These are phyloP conservation scores for Lasioglossum baleicum DNA, from an alignment of 1,140 invertebrate genomes.

Conservation along the genomic window DNA sequence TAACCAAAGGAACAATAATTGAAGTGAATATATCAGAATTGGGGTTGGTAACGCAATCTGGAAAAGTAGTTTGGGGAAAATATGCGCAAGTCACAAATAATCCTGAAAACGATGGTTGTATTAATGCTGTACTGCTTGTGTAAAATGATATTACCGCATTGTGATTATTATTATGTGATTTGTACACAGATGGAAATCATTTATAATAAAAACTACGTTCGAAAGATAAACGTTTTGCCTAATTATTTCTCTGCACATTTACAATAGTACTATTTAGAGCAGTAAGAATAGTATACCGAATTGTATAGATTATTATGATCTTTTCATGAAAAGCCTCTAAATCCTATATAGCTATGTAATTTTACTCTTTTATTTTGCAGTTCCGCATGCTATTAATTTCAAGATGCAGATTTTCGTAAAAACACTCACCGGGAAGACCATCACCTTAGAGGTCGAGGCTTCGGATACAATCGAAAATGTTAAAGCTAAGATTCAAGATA, in stretches of 20 bases:
- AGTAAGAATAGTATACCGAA: background rate
- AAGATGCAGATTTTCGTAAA: conserved; percentile 97
- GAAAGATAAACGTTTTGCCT: conserved; percentile 4
- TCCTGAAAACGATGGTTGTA: conserved; percentile 99
- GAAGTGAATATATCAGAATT: conserved; percentile 99
- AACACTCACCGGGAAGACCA: conserved; percentile 96
- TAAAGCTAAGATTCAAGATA: conserved; percentile 95
- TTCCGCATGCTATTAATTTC: conserved; percentile 8
- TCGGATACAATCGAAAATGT: conserved; percentile 97
- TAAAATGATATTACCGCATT: conserved; percentile 79
- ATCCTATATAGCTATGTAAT: background rate
- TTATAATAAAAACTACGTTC: conserved; percentile 20
- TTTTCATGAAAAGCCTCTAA: background rate
- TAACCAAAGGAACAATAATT: conserved; percentile 98
- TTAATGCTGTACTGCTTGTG: conserved; percentile 98
- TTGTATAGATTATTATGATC: background rate
- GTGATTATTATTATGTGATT: background rate
- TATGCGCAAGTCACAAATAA: conserved; percentile 99
- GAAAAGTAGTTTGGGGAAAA: conserved; percentile 99
- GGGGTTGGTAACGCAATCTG: conserved; percentile 98
- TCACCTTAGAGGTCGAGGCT: conserved; percentile 95
- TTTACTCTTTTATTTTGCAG: conserved; percentile 12
- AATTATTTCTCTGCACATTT: conserved; percentile 17
- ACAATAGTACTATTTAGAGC: background rate
- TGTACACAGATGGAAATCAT: background rate